Evolutionary conservation across 1,140 invertebrate genomes (phyloP).

Genomic region (Schlechtendalia chinensis): DNA sequence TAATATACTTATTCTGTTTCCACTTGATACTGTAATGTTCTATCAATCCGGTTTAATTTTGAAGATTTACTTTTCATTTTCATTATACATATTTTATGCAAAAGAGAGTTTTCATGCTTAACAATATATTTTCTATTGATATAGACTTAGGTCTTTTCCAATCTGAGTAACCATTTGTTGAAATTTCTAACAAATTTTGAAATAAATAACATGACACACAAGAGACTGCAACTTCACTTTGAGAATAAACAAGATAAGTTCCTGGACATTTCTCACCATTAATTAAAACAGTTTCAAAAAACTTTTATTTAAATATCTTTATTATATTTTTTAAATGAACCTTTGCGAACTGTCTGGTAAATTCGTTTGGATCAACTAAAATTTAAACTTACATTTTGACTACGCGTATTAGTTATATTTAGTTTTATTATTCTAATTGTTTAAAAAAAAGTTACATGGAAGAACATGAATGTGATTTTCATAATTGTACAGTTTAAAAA

Average conservation of each 20-base stretch:
- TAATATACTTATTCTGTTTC: constrained; percentile 31
- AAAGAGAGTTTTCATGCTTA: constrained; percentile 53
- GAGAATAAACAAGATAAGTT: constrained; percentile 42
- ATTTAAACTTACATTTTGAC: too few relatives aligned
- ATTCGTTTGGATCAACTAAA: constrained; percentile 36
- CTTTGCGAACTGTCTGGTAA: constrained; percentile 23
- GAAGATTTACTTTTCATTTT: constrained; percentile 46
- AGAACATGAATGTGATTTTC: too few relatives aligned
- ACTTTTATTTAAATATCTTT: constrained; percentile 25
- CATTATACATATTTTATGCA: constrained; percentile 51
- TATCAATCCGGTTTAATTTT: neutral
- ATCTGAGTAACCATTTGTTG: constrained; percentile 54
- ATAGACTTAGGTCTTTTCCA: constrained; percentile 54
- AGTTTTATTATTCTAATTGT: too few relatives aligned
- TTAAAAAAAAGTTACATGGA: too few relatives aligned
- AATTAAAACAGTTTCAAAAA: constrained; percentile 28
- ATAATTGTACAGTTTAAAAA: too few relatives aligned
- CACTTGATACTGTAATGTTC: neutral
- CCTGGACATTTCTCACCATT: constrained; percentile 19
- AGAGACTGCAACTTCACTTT: constrained; percentile 50
- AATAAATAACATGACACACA: constrained; percentile 54
- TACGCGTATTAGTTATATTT: too few relatives aligned
- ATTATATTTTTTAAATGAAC: constrained; percentile 31
- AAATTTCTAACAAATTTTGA: constrained; percentile 40
- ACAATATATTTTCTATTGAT: too few relatives aligned